Evolutionary conservation across 2,888 invertebrate genomes (phyloP), one percentile per base, ranked within the genome.

Genomic region (Perizoma affinitatum): DNA sequence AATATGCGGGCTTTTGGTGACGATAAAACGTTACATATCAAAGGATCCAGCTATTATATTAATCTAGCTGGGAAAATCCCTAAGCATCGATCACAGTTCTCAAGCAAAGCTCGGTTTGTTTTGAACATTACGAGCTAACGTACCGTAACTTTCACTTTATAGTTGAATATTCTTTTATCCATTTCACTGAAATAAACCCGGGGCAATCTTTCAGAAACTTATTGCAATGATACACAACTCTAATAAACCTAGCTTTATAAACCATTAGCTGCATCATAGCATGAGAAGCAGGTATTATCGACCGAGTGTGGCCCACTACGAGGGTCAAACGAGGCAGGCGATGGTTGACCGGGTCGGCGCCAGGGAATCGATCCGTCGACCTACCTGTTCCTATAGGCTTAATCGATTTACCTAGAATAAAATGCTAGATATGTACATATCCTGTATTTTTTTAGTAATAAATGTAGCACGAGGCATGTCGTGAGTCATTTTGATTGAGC

Each of bases 291-390:
- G 61, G 68, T 55, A 56, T 55, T 69, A 77, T 79, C 66, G 75
- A 73, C 61, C 68, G 68, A 51, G 40, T 62, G 52, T 63, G 60
- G 64, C 65, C 68, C 65, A 69, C 65, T 68, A 65, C 73, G 71
- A 74, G 79, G 81, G 81, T 75, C 79, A 61, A 53, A 45, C 61
- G 49, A 11, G 55, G 58, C 58, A 75, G 67, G 69, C 69, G 68
- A 71, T 70, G 67, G 66, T 68, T 80, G 82, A 84, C 84, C 84
- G 73, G 81, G 84, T 78, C 78, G 83, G 75, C 74, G 79, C 73
- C 76, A 68, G 67, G 63, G 68, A 71, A 84, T 83, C 84, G 84
- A 83, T 83, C 80, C 75, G 38, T 33, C 80, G 76, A 78, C 81
- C 79, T 74, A 72, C 66, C 65, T 22, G 63, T 40, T 56, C 53